Conservation (phyloP, 2,888 invertebrate genomes). For the Lepidochrysops patricia region DNA sequence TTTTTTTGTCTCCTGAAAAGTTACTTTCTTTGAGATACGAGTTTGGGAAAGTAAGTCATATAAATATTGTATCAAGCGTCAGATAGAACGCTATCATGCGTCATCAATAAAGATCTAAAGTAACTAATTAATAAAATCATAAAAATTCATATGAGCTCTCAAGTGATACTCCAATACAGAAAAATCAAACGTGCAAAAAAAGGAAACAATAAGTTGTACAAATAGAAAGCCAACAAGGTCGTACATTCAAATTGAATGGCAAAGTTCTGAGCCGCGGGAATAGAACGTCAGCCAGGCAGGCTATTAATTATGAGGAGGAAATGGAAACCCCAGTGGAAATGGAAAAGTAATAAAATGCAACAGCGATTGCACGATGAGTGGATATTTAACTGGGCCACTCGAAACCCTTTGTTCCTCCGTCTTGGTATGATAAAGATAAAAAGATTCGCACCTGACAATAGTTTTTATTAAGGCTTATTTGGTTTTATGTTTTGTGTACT, state of each 20-base stretch:
- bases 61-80: no score
- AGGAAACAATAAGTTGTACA: constrained; percentile 23
- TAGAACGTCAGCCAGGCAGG: constrained; percentile 62
- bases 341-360: constrained; percentile 74
- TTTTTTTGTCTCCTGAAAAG: no score
- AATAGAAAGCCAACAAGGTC: constrained; percentile 34
- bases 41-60: no score
- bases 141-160: no score
- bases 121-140: no score
- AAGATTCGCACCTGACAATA: background rate
- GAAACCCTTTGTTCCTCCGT: constrained; percentile 2
- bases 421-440: background rate
- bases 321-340: constrained; percentile 73
- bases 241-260: constrained; percentile 55
- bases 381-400: constrained; percentile 28
- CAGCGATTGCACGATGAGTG: constrained; percentile 68
- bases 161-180: no score
- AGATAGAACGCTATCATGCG: no score
- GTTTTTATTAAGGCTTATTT: background rate
- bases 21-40: no score
- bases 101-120: no score
- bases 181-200: background rate
- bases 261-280: constrained; percentile 54
- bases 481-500: no score
- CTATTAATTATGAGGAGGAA: constrained; percentile 73